Percentiles rank a stretch among this genome's conserved stretches.
Evolutionary conservation across 2,113 vertebrate species (phyloP).

Genomic region (Charina bottae): DNA sequence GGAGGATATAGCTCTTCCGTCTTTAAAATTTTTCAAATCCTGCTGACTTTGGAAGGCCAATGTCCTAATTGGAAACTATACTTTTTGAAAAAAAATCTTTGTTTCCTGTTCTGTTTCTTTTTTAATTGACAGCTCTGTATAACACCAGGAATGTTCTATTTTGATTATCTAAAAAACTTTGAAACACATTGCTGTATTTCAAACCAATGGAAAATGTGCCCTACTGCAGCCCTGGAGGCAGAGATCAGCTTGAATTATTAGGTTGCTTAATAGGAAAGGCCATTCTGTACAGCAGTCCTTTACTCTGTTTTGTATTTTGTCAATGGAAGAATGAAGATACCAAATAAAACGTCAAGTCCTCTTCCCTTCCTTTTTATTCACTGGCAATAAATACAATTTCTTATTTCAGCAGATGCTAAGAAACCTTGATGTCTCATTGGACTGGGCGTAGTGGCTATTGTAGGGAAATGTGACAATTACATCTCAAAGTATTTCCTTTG

Average conservation of each 20-base stretch:
- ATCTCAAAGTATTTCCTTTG: not conserved
- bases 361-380: not conserved
- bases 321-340: not conserved
- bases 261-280: not conserved
- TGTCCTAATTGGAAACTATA: not conserved
- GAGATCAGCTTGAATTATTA: not conserved
- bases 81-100: not conserved
- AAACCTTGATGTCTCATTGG: not conserved
- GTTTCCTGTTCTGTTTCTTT: not conserved
- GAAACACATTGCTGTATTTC: not conserved
- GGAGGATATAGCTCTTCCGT: not conserved
- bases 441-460: not conserved
- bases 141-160: not conserved
- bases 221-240: not conserved
- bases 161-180: not conserved
- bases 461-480: not conserved
- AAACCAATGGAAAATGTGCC: not conserved
- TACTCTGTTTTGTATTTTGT: not conserved
- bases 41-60: not conserved
- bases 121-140: not conserved
- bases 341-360: not conserved
- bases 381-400: not conserved
- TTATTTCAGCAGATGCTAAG: not conserved
- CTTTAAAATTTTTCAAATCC: constrained; percentile 14
- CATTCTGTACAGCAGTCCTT: not conserved